Percentiles rank a stretch among this genome's conserved stretches.
phyloP scores from a whole-genome alignment of 2,113 vertebrate genomes.

The Leptobrachium ailaonicum region DNA sequence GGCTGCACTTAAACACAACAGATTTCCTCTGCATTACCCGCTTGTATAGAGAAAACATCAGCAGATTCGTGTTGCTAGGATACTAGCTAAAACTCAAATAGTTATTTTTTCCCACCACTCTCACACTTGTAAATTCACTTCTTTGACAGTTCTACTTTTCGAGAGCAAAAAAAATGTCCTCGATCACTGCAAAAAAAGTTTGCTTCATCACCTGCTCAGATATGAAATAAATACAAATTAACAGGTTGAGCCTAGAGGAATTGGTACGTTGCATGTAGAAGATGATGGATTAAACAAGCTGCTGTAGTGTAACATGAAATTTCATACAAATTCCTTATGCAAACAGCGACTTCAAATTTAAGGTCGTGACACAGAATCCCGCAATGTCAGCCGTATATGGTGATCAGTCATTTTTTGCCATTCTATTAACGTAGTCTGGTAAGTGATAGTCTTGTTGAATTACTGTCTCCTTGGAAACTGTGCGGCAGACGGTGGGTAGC shows the following conservation, averaged over 20 bases:
- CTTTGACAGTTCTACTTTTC: conserved; percentile 56
- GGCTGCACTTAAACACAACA: conserved; percentile 52
- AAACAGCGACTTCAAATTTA: background rate
- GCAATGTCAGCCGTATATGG: background rate
- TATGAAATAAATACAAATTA: conserved; percentile 43
- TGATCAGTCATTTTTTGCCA: background rate
- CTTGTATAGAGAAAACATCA: conserved; percentile 58
- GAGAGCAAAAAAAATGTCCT: conserved; percentile 59
- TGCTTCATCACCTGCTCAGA: conserved; percentile 52
- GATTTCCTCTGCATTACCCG: conserved; percentile 56
- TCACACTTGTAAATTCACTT: conserved; percentile 60
- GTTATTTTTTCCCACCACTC: conserved; percentile 27
- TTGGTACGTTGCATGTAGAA: conserved; percentile 37
- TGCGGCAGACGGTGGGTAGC: background rate
- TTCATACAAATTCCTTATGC: background rate
- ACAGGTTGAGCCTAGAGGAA: conserved; percentile 37
- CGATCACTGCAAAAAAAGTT: conserved; percentile 54
- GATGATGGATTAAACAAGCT: conserved; percentile 49
- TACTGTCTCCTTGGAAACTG: background rate
- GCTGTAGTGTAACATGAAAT: background rate
- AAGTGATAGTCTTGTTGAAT: background rate
- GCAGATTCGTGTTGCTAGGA: conserved; percentile 65
- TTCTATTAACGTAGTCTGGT: background rate
- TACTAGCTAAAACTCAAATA: conserved; percentile 57
- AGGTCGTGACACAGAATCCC: background rate